Conservation (phyloP, 2,888 invertebrate genomes). For the Synergus itoensis region DNA sequence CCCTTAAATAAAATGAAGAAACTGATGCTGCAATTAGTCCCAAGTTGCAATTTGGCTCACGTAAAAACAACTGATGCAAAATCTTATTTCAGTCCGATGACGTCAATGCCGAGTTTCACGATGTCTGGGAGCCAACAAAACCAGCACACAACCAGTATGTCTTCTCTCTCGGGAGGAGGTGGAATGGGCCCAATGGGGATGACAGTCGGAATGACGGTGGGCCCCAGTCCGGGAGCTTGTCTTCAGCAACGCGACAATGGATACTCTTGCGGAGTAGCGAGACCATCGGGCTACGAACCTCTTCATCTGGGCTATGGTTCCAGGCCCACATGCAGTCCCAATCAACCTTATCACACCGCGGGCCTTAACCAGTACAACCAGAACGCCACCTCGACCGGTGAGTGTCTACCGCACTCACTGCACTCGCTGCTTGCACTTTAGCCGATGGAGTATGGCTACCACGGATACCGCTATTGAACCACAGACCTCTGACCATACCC, state of each 20-base stretch:
- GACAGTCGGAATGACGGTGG: slow-evolving; percentile 77
- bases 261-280: slow-evolving; percentile 79
- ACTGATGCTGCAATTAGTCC: not conserved
- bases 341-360: slow-evolving; percentile 83
- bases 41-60: not conserved
- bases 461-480: slow-evolving; percentile 73
- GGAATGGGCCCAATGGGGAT: slow-evolving; percentile 76
- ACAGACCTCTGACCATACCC: slow-evolving; percentile 52
- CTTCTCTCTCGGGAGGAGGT: slow-evolving; percentile 72
- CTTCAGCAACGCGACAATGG: slow-evolving; percentile 81
- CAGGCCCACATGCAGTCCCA: slow-evolving; percentile 84
- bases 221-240: slow-evolving; percentile 80
- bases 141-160: slow-evolving; percentile 74
- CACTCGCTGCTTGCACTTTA: slow-evolving; percentile 78
- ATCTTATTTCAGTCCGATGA: slow-evolving; percentile 78
- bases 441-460: slow-evolving; percentile 76
- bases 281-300: slow-evolving; percentile 80
- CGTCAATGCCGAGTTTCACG: slow-evolving; percentile 81
- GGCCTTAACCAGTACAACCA: slow-evolving; percentile 77
- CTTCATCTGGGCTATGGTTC: slow-evolving; percentile 80
- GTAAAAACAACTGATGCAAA: not conserved
- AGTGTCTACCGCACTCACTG: slow-evolving; percentile 78
- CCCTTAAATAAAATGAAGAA: too few species aligned
- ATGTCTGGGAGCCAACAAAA: slow-evolving; percentile 74
- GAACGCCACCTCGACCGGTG: slow-evolving; percentile 77